Evolutionary conservation across 2,797 vertebrate genomes (phyloP).

Genomic region (Anas bernieri): DNA sequence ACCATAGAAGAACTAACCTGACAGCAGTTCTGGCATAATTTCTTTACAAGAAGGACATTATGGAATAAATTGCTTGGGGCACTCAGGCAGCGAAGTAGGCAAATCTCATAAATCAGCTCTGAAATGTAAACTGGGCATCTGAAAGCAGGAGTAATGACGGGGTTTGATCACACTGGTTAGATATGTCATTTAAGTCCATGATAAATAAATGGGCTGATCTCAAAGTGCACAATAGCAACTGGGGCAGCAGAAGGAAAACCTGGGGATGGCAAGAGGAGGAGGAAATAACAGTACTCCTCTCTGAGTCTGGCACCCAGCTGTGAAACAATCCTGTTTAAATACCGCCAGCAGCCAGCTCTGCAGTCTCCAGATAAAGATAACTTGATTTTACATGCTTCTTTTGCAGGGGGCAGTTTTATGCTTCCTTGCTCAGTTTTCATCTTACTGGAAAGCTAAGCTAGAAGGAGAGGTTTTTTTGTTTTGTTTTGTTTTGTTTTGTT

Average conservation of each 20-base stretch:
- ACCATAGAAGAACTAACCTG: neutral
- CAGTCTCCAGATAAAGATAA: neutral
- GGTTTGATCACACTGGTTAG: neutral
- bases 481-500: neutral
- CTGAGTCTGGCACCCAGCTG: neutral
- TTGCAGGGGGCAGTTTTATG: neutral
- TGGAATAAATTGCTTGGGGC: constrained; percentile 25
- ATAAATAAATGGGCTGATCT: neutral
- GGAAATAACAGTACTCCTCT: neutral
- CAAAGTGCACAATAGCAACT: neutral
- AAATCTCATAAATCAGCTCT: constrained; percentile 26
- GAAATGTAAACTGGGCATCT: constrained; percentile 8
- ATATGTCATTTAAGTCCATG: neutral
- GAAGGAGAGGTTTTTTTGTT: neutral
- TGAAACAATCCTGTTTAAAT: neutral
- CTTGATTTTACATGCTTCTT: neutral
- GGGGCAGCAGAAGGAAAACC: neutral
- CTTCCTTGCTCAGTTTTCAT: neutral
- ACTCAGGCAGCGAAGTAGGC: neutral
- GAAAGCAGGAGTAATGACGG: neutral
- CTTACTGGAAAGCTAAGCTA: neutral
- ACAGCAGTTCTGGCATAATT: neutral
- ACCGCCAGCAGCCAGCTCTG: neutral
- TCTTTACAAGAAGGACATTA: constrained; percentile 16
- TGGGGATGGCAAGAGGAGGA: neutral